Evolutionary conservation across 2,888 invertebrate species (phyloP).

Genomic region (Anarsia innoxiella): DNA sequence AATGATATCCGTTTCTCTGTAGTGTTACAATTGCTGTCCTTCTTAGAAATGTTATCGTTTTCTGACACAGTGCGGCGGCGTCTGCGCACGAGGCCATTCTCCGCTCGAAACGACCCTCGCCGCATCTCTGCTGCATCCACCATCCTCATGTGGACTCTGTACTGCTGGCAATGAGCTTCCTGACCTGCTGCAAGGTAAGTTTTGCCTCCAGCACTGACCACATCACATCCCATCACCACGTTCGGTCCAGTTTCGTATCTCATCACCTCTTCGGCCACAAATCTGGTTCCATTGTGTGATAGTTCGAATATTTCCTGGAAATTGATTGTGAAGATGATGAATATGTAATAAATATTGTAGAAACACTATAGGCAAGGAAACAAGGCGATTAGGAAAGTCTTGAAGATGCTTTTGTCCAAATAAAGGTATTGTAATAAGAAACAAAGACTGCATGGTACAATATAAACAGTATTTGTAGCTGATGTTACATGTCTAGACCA

Average conservation of each 20-base stretch:
- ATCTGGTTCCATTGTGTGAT: constrained; percentile 87
- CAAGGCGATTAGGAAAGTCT: no score
- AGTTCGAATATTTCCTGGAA: constrained; percentile 93
- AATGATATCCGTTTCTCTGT: constrained; percentile 80
- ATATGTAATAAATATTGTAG: no score
- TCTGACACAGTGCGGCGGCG: constrained; percentile 71
- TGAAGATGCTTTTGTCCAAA: no score
- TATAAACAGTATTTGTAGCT: no score
- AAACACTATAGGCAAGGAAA: no score
- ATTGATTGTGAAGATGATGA: no score
- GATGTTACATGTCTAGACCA: no score
- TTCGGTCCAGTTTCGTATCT: constrained; percentile 91
- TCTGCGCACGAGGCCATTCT: constrained; percentile 61
- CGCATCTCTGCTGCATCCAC: constrained; percentile 74
- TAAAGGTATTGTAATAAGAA: no score
- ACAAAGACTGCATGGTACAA: no score
- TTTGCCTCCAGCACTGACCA: constrained; percentile 81
- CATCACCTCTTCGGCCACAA: constrained; percentile 91
- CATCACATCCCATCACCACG: constrained; percentile 94
- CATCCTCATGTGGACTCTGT: constrained; percentile 80
- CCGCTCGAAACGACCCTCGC: constrained; percentile 69
- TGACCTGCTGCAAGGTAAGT: constrained; percentile 92
- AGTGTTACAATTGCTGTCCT: constrained; percentile 55
- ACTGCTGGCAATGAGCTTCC: constrained; percentile 92
- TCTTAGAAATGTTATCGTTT: constrained; percentile 66